Base-by-base conservation (phyloP, 2,888 invertebrate genomes). In the Xestoiulus laeticollis region DNA sequence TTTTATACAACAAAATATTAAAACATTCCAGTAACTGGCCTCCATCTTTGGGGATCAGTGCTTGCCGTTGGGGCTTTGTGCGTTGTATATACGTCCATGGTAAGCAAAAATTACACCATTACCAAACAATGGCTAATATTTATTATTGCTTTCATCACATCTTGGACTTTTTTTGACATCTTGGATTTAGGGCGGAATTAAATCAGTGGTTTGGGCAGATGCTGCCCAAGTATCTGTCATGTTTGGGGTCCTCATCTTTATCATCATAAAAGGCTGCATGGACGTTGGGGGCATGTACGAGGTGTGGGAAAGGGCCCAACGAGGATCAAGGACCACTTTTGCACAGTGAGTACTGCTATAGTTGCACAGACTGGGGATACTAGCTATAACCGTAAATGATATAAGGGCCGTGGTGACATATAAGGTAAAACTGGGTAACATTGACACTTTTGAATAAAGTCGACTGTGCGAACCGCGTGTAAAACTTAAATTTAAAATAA, bases 161-260 rank as follows among this genome's bases (percentile, higher is more conserved):
- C 2, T 68, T 68, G 26, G 26, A n/a, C n/a, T n/a, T 22, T 68
- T 2, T n/a, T 26, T 68, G 26, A 2, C 16, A 19, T 83, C 22
- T 38, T n/a, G 83, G 30, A 1, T 5, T 30, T 30, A 86, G 86
- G 86, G 86, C 4, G 86, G 86, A 22, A 86, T 86, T 16, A 86
- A 86, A 86, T 43, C 86, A 8, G 86, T 86, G 30, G 86, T 86
- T 30, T 86, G 86, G 86, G 86, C 86, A 26, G 86, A 86, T 26
- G 86, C 53, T 12, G 48, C 86, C 53, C 86, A 86, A 30, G 30
- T 44, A 10, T 48, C 53, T 22, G 33, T 86, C 14, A 86, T 86
- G 86, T 53, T 86, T 22, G 53, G 53, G 1, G 26, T 59, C 26
- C 26, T 86, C 22, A 30, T 33, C 19, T 44, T 86, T 10, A 48